These are phyloP conservation scores for Jacana jacana DNA, from an alignment of 2,113 vertebrate genomes.

Conservation along the genomic window DNA sequence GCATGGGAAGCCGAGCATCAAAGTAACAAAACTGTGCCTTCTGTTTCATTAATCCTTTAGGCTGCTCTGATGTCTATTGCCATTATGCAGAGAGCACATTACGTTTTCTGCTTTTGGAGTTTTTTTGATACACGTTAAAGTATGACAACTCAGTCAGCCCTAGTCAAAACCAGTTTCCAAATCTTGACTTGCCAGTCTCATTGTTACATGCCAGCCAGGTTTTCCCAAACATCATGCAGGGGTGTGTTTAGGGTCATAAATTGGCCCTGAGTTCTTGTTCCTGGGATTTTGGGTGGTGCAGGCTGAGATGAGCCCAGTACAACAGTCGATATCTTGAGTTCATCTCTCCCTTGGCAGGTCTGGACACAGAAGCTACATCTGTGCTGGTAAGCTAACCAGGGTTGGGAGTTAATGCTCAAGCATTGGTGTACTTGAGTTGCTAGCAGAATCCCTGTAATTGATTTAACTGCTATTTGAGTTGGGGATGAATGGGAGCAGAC, in stretches of 20 bases:
- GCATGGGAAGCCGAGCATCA: neutral
- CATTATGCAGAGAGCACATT: neutral
- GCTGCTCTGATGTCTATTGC: neutral
- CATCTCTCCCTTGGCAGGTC: neutral
- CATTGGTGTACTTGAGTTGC: neutral
- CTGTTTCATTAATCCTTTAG: constrained; percentile 10
- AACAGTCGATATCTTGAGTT: neutral
- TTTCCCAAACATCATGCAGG: neutral
- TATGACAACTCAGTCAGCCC: neutral
- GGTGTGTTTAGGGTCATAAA: neutral
- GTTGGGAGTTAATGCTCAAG: neutral
- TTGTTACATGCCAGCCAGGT: neutral
- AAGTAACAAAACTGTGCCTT: neutral
- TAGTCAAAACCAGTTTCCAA: neutral
- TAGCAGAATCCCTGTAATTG: neutral
- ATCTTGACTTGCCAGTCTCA: neutral
- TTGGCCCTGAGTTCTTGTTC: neutral
- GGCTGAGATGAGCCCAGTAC: neutral
- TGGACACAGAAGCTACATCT: neutral
- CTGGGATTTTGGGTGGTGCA: neutral
- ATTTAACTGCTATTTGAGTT: neutral
- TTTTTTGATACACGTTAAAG: neutral
- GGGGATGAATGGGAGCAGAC: neutral
- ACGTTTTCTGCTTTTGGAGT: neutral
- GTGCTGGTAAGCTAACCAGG: neutral